Evolutionary conservation across 2,113 vertebrate genomes (phyloP).

Genomic region (Lagopus leucura): DNA sequence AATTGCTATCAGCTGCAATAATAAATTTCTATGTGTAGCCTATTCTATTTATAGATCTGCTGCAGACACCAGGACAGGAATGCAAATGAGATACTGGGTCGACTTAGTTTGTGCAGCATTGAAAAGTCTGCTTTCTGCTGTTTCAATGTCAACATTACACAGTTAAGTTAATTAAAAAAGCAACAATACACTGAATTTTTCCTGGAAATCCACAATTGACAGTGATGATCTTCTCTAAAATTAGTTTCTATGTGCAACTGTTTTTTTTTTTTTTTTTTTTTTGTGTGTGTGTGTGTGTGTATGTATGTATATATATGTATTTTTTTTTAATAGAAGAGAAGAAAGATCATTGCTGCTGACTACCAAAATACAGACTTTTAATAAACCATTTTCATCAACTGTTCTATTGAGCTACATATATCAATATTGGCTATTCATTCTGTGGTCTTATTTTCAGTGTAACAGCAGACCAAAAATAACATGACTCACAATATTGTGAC

Average conservation of each 20-base stretch:
- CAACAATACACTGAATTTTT: neutral
- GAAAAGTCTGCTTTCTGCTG: neutral
- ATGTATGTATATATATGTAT: too few relatives aligned
- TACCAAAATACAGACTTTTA: neutral
- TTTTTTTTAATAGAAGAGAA: neutral
- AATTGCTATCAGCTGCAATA: conserved; percentile 67
- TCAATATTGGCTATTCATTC: neutral
- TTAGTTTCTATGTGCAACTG: neutral
- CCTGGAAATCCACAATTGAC: neutral
- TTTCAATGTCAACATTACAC: neutral
- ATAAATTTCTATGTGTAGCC: conserved; percentile 63
- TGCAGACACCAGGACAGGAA: conserved; percentile 27
- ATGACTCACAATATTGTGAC: neutral
- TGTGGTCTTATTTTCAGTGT: neutral
- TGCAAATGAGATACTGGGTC: conserved; percentile 37
- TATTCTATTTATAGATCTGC: conserved; percentile 69
- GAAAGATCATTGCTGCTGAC: neutral
- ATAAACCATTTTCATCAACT: neutral
- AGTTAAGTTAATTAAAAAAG: conserved; percentile 25
- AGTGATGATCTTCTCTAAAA: neutral
- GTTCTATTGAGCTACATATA: neutral
- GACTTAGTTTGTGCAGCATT: neutral
- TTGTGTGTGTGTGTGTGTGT: too few relatives aligned
- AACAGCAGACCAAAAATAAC: neutral
- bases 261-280: neutral